Conservation (phyloP, 37 sponge, comb jelly and placozoan species). For the Crambe crambe region DNA sequence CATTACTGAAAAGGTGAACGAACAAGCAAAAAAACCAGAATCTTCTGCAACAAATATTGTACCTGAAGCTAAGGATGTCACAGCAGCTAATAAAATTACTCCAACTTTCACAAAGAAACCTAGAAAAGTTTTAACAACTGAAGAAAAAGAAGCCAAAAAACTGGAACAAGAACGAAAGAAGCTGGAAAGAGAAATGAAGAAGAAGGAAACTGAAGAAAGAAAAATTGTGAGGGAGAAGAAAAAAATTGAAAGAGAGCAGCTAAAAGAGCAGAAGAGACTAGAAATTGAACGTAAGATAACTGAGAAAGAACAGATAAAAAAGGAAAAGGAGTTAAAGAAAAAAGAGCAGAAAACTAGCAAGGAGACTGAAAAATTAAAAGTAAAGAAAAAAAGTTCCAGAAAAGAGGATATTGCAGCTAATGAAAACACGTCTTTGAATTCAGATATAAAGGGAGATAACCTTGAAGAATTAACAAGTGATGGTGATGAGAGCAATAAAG, state of each 20-base stretch:
- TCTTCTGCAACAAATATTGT: not conserved
- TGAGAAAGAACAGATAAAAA: slow-evolving; percentile 29
- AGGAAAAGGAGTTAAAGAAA: slow-evolving; percentile 14
- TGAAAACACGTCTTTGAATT: not conserved
- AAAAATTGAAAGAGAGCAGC: slow-evolving; percentile 1
- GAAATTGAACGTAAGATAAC: slow-evolving; percentile 29
- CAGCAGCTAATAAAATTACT: not conserved
- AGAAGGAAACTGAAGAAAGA: not conserved
- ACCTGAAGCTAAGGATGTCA: not conserved
- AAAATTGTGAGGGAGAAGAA: slow-evolving; percentile 15
- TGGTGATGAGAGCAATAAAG: not conserved
- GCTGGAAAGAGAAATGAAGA: not conserved
- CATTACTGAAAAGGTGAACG: too few species aligned
- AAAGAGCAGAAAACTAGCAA: slow-evolving; percentile 32
- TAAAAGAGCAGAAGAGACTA: slow-evolving; percentile 1
- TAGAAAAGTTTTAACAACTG: not conserved
- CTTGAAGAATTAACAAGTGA: too few species aligned
- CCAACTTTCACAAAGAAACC: not conserved
- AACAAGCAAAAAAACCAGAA: not conserved
- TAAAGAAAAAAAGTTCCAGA: slow-evolving; percentile 26
- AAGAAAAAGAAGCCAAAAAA: not conserved
- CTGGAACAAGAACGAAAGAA: slow-evolving; percentile 1
- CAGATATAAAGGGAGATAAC: not conserved
- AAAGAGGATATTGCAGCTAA: not conserved
- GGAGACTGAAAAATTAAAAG: slow-evolving; percentile 30